These are phyloP conservation scores for Tipula vernalis DNA, from an alignment of 2,888 invertebrate genomes.

Conservation along the genomic window DNA sequence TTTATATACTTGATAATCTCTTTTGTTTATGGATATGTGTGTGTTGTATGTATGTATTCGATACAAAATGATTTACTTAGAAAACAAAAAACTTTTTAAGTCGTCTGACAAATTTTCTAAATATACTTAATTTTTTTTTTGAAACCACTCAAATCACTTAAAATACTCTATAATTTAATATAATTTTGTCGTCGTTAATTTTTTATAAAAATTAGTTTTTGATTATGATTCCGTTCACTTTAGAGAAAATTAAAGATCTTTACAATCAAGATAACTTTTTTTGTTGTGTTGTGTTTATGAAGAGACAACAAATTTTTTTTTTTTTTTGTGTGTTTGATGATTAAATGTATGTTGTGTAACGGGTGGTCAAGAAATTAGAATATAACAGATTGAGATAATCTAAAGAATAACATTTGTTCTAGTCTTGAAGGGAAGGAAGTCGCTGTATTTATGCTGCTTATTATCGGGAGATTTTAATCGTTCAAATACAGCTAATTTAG, in stretches of 20 bases:
- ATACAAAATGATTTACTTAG: neutral
- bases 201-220: neutral
- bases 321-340: neutral
- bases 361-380: neutral
- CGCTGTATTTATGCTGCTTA: too few relatives aligned
- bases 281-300: neutral
- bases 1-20: neutral
- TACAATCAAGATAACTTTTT: neutral
- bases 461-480: too few relatives aligned
- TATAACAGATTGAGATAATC: too few relatives aligned
- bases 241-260: neutral
- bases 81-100: neutral
- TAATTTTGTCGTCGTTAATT: conserved; percentile 4
- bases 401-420: too few relatives aligned
- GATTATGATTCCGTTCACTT: neutral
- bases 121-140: neutral
- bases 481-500: too few relatives aligned
- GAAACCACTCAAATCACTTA: neutral
- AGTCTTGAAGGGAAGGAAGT: too few relatives aligned
- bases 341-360: neutral
- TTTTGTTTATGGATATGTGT: neutral
- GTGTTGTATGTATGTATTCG: neutral
- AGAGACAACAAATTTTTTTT: neutral
- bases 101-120: neutral
- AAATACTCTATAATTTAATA: neutral